Evolutionary conservation across 2,888 invertebrate species (phyloP), one percentile per base, ranked within the genome.

Genomic region (Scaptodrosophila latifasciaeformis): DNA sequence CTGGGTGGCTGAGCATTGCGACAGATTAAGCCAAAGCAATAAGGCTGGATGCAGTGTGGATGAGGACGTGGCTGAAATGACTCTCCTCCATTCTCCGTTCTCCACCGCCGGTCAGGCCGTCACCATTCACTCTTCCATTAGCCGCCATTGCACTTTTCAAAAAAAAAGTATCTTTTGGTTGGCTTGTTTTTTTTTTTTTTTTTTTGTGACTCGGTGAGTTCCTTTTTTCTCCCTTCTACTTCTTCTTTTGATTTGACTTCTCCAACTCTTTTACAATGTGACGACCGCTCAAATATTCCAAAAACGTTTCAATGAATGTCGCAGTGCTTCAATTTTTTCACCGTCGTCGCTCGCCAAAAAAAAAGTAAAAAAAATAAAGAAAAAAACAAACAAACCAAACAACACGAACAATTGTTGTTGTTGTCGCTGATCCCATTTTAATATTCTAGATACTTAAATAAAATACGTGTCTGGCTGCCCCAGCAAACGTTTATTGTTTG

Each of bases 371-470:
- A 18, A 5, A n/a, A 42, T 39, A 48, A 21, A n/a, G 15, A 24
- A 29, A 54, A 18, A n/a, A 49, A 47, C 35, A 37, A 42, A 5
- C 13, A 48, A n/a, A 24, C 40, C 35, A 18, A 18, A 21, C 34
- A 55, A 39, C 44, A 43, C 45, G 46, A 45, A 49, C 37, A 49
- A 61, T 35, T 37, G 31, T 37, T 37, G 18, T 17, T 52, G 67
- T 71, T 68, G 77, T 64, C 70, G 72, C 82, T 85, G 85, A 85
- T 85, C 85, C 84, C 85, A 85, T 85, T 85, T 85, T 85, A 85
- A 85, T 85, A 85, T 85, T 85, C 85, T 84, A 84, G 85, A 85
- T 85, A 85, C 84, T 84, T 82, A 82, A 84, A 82, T 83, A 68
- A 84, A 83, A 78, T 84, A 83, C 83, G 83, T 83, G 83, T 82